Evolutionary conservation across 2,797 vertebrate species (phyloP).

Genomic region (Etheostoma nigrum): DNA sequence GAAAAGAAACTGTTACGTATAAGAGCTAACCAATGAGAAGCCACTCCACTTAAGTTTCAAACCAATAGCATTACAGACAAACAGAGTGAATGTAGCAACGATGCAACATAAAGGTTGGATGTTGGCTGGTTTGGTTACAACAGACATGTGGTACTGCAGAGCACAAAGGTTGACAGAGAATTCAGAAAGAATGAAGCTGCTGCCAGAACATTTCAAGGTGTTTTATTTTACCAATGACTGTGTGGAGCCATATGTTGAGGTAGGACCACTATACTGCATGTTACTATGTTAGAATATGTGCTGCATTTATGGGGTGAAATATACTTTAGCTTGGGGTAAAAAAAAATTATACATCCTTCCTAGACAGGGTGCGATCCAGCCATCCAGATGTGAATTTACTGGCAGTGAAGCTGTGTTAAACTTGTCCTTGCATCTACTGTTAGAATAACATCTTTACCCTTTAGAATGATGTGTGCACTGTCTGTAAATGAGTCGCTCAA

Average conservation of each 20-base stretch:
- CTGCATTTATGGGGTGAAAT: neutral
- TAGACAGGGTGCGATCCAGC: neutral
- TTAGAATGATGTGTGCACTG: neutral
- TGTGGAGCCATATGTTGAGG: slow-evolving; percentile 92
- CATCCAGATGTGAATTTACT: neutral
- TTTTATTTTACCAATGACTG: slow-evolving; percentile 87
- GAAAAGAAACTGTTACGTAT: slow-evolving; percentile 65
- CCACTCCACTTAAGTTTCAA: neutral
- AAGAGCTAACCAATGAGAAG: slow-evolving; percentile 47
- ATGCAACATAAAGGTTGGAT: neutral
- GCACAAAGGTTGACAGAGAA: slow-evolving; percentile 11
- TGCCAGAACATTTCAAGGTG: slow-evolving; percentile 86
- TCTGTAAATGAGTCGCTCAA: slow-evolving; percentile 3
- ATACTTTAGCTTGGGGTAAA: neutral
- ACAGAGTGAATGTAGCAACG: too few relatives aligned
- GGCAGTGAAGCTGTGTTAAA: neutral
- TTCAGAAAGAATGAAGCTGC: slow-evolving; percentile 70
- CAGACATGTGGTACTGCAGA: slow-evolving; percentile 34
- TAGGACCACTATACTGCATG: slow-evolving; percentile 60
- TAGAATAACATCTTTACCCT: neutral
- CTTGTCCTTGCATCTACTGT: too few relatives aligned
- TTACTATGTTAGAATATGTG: neutral
- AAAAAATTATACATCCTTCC: neutral
- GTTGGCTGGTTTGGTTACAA: neutral
- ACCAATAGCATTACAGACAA: neutral